A percentile compares a stretch with the other conserved stretches of the same genome.
Evolutionary conservation across 92 coral and sea anemone genomes (phyloP).

Genomic region (Phenganax marumi): DNA sequence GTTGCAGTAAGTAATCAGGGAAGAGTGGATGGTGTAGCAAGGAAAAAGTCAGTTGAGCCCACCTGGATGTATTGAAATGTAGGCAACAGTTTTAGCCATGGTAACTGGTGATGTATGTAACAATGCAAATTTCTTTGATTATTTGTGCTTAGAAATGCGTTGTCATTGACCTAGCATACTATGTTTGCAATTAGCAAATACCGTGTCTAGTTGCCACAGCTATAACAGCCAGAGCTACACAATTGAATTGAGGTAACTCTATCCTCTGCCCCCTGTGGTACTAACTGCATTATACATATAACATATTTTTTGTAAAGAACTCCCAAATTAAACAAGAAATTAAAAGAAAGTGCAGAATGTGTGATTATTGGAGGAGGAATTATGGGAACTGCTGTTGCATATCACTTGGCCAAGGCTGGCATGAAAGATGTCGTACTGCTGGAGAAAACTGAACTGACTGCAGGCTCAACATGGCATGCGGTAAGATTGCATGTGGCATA

Average conservation of each 20-base stretch:
- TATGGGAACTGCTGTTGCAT: constrained; percentile 88
- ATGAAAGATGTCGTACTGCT: constrained; percentile 90
- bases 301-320: background rate
- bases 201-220: too few relatives aligned
- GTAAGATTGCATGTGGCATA: constrained; percentile 46
- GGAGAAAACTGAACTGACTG: constrained; percentile 93
- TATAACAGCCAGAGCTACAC: background rate
- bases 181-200: too few relatives aligned
- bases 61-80: too few relatives aligned
- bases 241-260: background rate
- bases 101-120: too few relatives aligned
- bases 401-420: constrained; percentile 91
- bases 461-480: constrained; percentile 99
- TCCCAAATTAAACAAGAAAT: constrained; percentile 64
- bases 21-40: too few relatives aligned
- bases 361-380: constrained; percentile 95
- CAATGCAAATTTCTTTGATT: too few relatives aligned
- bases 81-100: too few relatives aligned
- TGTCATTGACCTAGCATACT: too few relatives aligned
- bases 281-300: background rate
- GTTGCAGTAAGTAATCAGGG: too few relatives aligned
- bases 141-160: too few relatives aligned
- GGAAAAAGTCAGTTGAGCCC: too few relatives aligned
- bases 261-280: background rate
- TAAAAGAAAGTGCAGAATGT: constrained; percentile 93